These are phyloP conservation scores for Odontamblyopus rebecca DNA, from an alignment of 2,797 vertebrate species.

Conservation along the genomic window DNA sequence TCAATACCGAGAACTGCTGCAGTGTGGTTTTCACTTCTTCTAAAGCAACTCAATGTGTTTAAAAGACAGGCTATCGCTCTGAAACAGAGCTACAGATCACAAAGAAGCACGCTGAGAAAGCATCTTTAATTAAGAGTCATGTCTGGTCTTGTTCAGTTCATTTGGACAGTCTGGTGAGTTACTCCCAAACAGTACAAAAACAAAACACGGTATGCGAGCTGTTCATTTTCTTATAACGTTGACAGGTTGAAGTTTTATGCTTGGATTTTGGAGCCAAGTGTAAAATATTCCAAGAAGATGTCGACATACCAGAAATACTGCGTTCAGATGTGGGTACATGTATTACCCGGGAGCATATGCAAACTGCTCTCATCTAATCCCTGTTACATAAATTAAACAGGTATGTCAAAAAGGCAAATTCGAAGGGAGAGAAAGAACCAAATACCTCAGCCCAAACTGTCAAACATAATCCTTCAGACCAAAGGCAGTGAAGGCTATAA, in stretches of 20 bases:
- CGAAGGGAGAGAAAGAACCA: conserved; percentile 26
- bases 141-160: conserved; percentile 5
- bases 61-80: conserved; percentile 1
- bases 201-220: background rate
- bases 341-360: conserved; percentile 23
- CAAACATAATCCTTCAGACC: conserved; percentile 38
- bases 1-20: conserved; percentile 1
- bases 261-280: background rate
- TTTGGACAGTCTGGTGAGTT: background rate
- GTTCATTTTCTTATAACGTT: conserved; percentile 1
- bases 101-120: background rate
- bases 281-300: conserved; percentile 20
- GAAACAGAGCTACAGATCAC: conserved; percentile 5
- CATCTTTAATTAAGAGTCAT: background rate
- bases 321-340: conserved; percentile 11
- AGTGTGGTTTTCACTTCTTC: conserved; percentile 16
- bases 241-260: background rate
- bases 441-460: conserved; percentile 45
- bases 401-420: conserved; percentile 35
- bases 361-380: conserved; percentile 13
- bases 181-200: conserved; percentile 3
- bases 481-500: conserved; percentile 19
- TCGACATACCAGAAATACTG: conserved; percentile 9
- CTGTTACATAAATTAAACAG: conserved; percentile 13
- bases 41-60: conserved; percentile 1